Evolutionary conservation across 2,888 invertebrate species (phyloP), one percentile per base, ranked within the genome.

Genomic region (Autographa gamma): DNA sequence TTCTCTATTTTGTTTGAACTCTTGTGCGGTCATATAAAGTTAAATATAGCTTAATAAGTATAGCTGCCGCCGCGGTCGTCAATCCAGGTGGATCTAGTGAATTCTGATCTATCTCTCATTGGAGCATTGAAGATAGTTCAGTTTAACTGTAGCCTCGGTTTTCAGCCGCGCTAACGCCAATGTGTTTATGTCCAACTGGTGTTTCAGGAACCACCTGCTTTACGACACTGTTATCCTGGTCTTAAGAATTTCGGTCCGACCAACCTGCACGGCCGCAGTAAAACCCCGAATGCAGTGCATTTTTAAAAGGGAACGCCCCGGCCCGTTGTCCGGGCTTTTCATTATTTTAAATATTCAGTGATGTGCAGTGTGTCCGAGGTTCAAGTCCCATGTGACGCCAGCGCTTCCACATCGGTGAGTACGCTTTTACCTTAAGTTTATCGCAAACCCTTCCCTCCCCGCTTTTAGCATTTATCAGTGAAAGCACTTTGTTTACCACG

Each of bases 281-380:
- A 95, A 95, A 92, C 88, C 86, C 85, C 82, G 82, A 92, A 93
- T 95, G 95, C 93, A 94, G 95, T 95, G 95, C 94, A 95, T 95
- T 95, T 95, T 95, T 94, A 94, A 95, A 92, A 91, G 92, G 94
- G 89, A 92, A 92, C 93, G 92, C 93, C 95, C 95, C 92, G 84
- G 87, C 80, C 85, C 79, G 85, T 84, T 86, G 90, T 89, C 88
- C 88, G 85, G 88, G 90, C 91, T 92, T 93, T 95, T 94, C 94
- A 94, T 95, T 95, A 94, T 93, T 93, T 93, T 91, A 93, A 95
- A 95, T 95, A 94, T 95, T 95, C 92, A 95, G 94, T 94, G 91
- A 84, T 88, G 92, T 94, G 93, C 90, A 92, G 93, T 93, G 93
- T 87, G 88, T 87, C 85, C 87, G 84, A 84, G 80, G 85, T 86